Base-by-base conservation (phyloP, 2,797 vertebrate species). In the Brachyrhaphis roseni region DNA sequence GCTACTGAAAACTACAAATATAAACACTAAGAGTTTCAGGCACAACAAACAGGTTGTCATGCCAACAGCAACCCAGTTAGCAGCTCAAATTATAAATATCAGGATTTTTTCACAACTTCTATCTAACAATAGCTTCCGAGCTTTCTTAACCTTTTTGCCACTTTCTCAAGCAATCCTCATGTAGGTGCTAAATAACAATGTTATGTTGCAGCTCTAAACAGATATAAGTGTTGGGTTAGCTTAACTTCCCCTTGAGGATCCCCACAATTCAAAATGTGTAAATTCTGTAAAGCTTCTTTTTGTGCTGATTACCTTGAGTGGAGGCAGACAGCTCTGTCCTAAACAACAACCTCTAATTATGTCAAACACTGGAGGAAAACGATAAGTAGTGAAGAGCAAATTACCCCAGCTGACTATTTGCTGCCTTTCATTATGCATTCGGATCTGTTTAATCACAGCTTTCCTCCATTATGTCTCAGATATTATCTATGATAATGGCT, bases 391-490 rank as follows among this genome's bases (percentile, higher is more conserved):
- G 36, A 39, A 45, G 12, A 72, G 34, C 13, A 64, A 39, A 47
- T 49, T 13, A 26, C 12, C 66, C 41, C 75, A 51, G 43, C 45
- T 85, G 70, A 59, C 13, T 59, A 59, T 18, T 39, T 64, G n/a
- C 59, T 46, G 36, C 20, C 4, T 0, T 43, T 75, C 62, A 80
- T 84, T 82, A 72, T 36, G 66, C 75, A 79, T 18, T 47, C 45
- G 16, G 55, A 71, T 47, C 46, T 0, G 15, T 55, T 64, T 70
- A 10, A 18, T 39, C 5, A n/a, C 20, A 28, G 53, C 10, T 75
- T 77, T 31, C 28, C 74, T 68, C 8, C 23, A 7, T 55, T 46
- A n/a, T 45, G 28, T 20, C 26, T 64, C 16, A 39, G 20, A 28
- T 71, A 45, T 71, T 71, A 28, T 57, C 31, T 20, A 5, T 78